Conservation (phyloP, 1,140 invertebrate species). For the Heliconius congener region DNA sequence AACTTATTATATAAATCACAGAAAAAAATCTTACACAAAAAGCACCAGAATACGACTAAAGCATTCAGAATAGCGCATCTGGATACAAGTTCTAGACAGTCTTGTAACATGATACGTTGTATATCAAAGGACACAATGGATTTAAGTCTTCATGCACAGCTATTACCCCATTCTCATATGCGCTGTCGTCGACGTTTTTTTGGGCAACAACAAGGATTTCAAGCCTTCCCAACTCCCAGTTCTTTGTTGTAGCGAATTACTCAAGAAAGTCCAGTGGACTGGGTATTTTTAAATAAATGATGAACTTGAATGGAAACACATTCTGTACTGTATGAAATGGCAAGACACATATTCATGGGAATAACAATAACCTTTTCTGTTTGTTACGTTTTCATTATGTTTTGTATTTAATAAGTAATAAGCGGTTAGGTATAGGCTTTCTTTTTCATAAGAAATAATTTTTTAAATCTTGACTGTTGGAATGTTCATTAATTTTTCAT, state of each 20-base stretch:
- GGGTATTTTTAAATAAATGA: conserved; percentile 20
- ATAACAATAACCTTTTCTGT: neutral
- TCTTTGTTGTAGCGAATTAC: conserved; percentile 34
- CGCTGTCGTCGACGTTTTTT: conserved; percentile 37
- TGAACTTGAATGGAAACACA: conserved; percentile 2
- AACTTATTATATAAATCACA: too few species aligned
- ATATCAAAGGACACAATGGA: conserved; percentile 50
- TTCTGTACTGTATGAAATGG: neutral
- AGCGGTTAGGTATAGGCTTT: too few species aligned
- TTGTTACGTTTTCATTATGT: neutral
- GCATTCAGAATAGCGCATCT: conserved; percentile 53
- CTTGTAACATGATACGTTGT: conserved; percentile 57
- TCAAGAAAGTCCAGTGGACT: conserved; percentile 34
- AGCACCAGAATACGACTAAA: conserved; percentile 42
- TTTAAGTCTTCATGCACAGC: conserved; percentile 43
- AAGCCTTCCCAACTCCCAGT: conserved; percentile 26
- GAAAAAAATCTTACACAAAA: neutral
- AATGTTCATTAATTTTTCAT: too few species aligned
- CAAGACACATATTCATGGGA: neutral
- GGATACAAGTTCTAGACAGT: conserved; percentile 51
- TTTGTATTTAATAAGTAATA: neutral
- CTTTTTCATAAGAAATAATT: neutral
- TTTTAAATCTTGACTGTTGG: too few species aligned
- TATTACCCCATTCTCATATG: conserved; percentile 47
- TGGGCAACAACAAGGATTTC: conserved; percentile 37